phyloP scores from a whole-genome alignment of 2,797 vertebrate genomes.

The Eidolon dupreanum region DNA sequence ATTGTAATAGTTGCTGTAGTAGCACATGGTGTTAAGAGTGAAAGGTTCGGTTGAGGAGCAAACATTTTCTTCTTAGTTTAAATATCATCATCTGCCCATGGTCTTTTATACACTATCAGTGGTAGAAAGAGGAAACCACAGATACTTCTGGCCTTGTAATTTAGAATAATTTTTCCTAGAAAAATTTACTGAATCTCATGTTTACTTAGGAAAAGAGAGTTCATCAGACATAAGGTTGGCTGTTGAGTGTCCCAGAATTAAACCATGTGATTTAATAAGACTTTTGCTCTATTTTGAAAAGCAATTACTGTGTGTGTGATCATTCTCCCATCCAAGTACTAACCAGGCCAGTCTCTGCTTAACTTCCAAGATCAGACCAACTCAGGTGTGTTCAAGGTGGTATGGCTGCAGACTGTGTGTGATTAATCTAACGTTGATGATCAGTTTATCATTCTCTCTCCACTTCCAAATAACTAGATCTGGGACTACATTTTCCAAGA shows the following conservation, averaged over 20 bases:
- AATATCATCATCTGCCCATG: neutral
- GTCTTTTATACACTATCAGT: neutral
- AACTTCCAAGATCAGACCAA: no score
- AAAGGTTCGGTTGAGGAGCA: neutral
- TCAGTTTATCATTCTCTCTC: neutral
- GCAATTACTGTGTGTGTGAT: neutral
- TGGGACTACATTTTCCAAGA: neutral
- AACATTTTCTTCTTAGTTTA: neutral
- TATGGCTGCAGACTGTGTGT: no score
- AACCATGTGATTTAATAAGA: neutral
- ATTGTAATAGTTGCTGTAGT: fast-evolving
- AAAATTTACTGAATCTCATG: neutral
- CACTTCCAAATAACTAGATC: neutral
- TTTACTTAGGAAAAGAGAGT: neutral
- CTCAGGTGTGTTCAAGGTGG: no score
- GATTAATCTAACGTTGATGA: neutral
- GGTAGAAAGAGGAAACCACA: neutral
- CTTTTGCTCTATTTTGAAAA: neutral
- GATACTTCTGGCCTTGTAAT: neutral
- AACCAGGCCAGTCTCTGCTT: no score
- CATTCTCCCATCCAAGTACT: no score
- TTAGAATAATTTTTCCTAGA: neutral
- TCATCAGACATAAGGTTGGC: neutral
- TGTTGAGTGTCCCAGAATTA: neutral
- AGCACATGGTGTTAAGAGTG: neutral